These are phyloP conservation scores for Aurelia coerulea DNA, from an alignment of 30 jellyfish, hydroid and myxozoan genomes.

Conservation along the genomic window DNA sequence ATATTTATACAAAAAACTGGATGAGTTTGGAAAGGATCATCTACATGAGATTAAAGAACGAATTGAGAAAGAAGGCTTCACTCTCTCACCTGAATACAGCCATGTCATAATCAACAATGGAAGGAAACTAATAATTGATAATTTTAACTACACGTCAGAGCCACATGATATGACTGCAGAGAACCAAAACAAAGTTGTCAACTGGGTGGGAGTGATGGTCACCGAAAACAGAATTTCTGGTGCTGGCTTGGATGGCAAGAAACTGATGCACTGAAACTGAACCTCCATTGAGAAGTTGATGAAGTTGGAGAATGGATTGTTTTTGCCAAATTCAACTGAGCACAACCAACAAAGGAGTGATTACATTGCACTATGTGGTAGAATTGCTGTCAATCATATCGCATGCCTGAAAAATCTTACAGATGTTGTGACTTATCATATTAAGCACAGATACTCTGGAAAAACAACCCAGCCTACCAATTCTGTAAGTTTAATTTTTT, in stretches of 20 bases:
- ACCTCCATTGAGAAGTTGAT: no score
- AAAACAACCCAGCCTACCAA: conserved; percentile 16
- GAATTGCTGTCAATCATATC: conserved; percentile 26
- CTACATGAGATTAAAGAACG: not conserved
- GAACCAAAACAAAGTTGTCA: no score
- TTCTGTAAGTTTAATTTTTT: not conserved
- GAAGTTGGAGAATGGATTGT: conserved; percentile 1
- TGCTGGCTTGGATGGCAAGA: no score
- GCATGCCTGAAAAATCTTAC: conserved; percentile 8
- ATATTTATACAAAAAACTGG: conserved; percentile 26
- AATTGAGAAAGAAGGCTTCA: conserved; percentile 8
- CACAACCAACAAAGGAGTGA: conserved; percentile 11
- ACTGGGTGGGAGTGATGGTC: no score
- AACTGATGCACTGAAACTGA: no score
- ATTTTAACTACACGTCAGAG: no score
- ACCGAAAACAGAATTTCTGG: no score
- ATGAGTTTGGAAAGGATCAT: conserved; percentile 48
- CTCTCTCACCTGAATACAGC: not conserved
- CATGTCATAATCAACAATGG: not conserved
- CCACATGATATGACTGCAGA: no score
- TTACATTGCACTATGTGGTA: conserved; percentile 22
- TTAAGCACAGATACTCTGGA: conserved; percentile 7
- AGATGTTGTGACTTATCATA: conserved; percentile 23
- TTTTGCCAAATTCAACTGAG: conserved; percentile 25
- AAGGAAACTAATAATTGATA: not conserved